Evolutionary conservation across 2,113 vertebrate species (phyloP).

Genomic region (Rhinichthys klamathensis): DNA sequence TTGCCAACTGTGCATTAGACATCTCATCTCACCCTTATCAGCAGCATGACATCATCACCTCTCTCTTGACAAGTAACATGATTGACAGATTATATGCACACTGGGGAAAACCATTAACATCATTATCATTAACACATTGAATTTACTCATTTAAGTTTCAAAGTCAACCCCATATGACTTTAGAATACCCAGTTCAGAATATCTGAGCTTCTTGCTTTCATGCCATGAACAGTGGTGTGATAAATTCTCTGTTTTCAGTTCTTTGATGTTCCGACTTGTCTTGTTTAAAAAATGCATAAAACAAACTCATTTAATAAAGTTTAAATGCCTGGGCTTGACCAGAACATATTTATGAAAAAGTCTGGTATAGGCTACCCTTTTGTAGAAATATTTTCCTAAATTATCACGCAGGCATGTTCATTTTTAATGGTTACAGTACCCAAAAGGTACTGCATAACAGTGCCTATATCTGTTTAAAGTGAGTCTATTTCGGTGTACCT

Average conservation of each 20-base stretch:
- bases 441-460: no score
- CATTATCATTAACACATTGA: neutral
- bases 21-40: neutral
- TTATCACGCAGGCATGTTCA: neutral
- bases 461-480: no score
- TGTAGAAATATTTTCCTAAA: neutral
- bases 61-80: neutral
- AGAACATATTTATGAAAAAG: neutral
- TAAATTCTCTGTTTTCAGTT: neutral
- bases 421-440: neutral
- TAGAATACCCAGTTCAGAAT: neutral
- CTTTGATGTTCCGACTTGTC: neutral
- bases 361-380: neutral
- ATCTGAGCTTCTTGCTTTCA: neutral
- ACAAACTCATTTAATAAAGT: neutral
- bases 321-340: neutral
- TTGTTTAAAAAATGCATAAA: neutral
- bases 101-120: neutral
- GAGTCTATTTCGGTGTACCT: no score
- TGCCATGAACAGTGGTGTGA: neutral
- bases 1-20: neutral
- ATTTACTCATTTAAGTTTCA: neutral
- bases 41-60: neutral
- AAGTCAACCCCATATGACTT: neutral
- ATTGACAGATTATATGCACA: neutral